A percentile compares a stretch with the other conserved stretches of the same genome.
Conservation (phyloP, 2,797 vertebrate genomes). For the Erethizon dorsatum region DNA sequence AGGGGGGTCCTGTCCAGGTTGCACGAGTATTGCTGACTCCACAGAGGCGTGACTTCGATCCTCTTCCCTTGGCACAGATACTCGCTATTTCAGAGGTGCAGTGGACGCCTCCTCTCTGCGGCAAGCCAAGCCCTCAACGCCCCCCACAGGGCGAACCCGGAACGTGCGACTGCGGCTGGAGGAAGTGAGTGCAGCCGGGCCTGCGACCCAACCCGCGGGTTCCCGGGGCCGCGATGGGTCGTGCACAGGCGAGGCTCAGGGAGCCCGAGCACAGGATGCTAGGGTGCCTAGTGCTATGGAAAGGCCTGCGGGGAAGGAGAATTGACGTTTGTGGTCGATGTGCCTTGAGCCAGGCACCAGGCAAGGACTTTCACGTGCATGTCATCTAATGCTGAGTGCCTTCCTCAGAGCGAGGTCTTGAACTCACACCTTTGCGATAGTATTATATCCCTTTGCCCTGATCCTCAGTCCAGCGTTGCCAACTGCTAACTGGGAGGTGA, state of each 20-base stretch:
- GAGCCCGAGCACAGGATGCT: rapidly evolving
- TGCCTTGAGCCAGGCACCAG: background rate
- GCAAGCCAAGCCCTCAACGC: background rate
- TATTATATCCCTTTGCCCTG: background rate
- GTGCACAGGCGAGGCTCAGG: rapidly evolving
- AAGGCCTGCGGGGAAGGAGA: background rate
- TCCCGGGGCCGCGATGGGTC: background rate
- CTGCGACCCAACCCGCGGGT: background rate
- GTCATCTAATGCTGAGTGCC: background rate
- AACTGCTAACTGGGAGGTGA: background rate
- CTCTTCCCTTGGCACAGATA: constrained; percentile 85
- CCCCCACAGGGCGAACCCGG: background rate
- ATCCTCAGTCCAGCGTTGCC: background rate
- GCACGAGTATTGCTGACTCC: background rate
- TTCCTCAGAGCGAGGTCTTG: background rate
- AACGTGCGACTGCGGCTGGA: background rate
- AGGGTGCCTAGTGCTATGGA: rapidly evolving
- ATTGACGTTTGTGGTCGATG: background rate
- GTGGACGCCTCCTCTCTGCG: background rate
- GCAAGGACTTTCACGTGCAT: rapidly evolving
- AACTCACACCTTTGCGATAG: background rate
- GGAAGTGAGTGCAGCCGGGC: constrained; percentile 73
- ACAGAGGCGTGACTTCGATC: background rate
- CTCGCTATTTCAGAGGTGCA: constrained; percentile 78
- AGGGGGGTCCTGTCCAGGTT: background rate